These are phyloP conservation scores for Folsomia manolachei DNA, from an alignment of 2,888 invertebrate genomes.

Conservation along the genomic window DNA sequence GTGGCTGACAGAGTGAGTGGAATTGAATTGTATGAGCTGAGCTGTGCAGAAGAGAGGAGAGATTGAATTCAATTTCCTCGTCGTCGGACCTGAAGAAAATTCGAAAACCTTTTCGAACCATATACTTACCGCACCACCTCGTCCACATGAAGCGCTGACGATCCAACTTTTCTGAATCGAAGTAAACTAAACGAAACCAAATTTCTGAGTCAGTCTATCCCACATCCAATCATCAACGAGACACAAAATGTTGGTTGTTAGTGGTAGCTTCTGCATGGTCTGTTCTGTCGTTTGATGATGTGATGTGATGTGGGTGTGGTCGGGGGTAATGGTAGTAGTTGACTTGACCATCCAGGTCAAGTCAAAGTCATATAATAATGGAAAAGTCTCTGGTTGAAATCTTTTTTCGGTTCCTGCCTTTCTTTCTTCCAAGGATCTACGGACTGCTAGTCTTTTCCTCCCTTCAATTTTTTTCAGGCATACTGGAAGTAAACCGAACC, in stretches of 20 bases:
- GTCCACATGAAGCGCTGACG: background rate
- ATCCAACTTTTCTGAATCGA: background rate
- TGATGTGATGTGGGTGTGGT: background rate
- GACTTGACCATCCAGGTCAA: too few species aligned
- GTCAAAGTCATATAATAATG: background rate
- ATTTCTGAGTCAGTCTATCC: background rate
- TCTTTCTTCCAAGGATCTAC: too few species aligned
- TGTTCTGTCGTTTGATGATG: too few species aligned
- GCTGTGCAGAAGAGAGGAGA: background rate
- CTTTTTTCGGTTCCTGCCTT: background rate
- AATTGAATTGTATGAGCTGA: background rate
- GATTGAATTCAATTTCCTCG: conserved; percentile 16
- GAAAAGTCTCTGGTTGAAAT: background rate
- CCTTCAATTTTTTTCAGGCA: background rate
- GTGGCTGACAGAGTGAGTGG: background rate
- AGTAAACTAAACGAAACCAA: conserved; percentile 7
- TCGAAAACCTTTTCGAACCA: background rate
- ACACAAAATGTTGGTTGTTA: too few species aligned
- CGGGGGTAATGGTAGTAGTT: background rate
- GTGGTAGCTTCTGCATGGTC: too few species aligned
- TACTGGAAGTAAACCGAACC: background rate
- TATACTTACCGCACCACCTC: background rate
- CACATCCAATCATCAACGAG: background rate
- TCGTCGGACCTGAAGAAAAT: conserved; percentile 12
- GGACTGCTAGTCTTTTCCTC: background rate